Evolutionary conservation across 37 sponge, comb jelly and placozoan genomes (phyloP).

Genomic region (Halisarca cf. caerulea): DNA sequence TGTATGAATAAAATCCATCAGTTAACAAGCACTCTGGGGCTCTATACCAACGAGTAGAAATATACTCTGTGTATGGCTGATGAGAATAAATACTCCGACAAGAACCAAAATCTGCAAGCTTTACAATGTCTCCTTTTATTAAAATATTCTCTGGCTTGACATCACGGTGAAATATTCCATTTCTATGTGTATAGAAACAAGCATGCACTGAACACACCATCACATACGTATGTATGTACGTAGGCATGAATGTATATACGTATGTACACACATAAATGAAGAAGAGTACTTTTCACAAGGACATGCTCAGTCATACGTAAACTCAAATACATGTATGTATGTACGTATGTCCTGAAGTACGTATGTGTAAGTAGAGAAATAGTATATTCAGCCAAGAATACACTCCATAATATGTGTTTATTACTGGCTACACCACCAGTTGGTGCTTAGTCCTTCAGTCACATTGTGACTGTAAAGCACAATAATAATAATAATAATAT

Average conservation of each 20-base stretch:
- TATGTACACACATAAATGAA: too few species aligned
- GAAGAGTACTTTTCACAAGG: too few species aligned
- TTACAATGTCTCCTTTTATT: conserved; percentile 61
- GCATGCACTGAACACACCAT: neutral
- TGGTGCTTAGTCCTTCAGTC: too few species aligned
- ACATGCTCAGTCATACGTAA: too few species aligned
- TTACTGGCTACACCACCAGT: too few species aligned
- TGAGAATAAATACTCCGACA: conserved; percentile 93
- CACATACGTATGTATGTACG: neutral
- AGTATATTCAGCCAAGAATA: too few species aligned
- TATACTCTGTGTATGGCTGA: conserved; percentile 99
- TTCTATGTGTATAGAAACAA: conserved; percentile 35
- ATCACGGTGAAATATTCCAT: conserved; percentile 99
- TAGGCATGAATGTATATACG: too few species aligned
- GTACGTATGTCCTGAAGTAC: too few species aligned
- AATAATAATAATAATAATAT: neutral
- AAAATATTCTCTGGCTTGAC: conserved; percentile 99
- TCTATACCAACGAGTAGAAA: conserved; percentile 97
- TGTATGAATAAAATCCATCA: conserved; percentile 87
- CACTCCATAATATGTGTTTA: too few species aligned
- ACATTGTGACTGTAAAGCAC: too few species aligned
- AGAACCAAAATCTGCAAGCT: conserved; percentile 90
- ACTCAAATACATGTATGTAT: neutral
- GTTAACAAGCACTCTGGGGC: conserved; percentile 98
- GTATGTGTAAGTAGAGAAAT: too few species aligned